phyloP scores from a whole-genome alignment of 2,888 invertebrate genomes.

The Xestia xanthographa region DNA sequence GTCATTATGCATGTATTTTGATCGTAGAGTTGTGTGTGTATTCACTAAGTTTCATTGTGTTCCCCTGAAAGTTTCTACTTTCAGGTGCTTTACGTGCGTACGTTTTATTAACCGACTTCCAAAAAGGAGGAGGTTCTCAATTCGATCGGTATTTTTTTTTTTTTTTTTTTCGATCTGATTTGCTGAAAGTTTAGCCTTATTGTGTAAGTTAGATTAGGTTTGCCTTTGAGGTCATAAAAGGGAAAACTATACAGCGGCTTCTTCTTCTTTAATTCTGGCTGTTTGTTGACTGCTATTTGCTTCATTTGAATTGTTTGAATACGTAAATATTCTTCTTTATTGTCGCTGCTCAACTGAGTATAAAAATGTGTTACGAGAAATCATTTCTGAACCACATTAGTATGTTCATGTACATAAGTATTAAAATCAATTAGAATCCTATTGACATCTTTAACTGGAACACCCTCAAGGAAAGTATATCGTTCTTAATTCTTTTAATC shows the following conservation, averaged over 20 bases:
- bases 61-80: constrained; percentile 24
- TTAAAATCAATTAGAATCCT: constrained; percentile 18
- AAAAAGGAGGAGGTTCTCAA: too few relatives aligned
- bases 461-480: constrained; percentile 5
- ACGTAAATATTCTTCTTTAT: not conserved
- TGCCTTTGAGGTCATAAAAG: not conserved
- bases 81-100: not conserved
- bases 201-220: constrained; percentile 24
- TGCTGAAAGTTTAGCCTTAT: constrained; percentile 22
- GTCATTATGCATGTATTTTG: constrained; percentile 27
- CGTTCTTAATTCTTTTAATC: constrained; percentile 36
- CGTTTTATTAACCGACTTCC: too few relatives aligned
- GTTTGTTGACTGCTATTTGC: not conserved
- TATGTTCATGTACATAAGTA: not conserved
- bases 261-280: not conserved
- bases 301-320: constrained; percentile 8
- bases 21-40: constrained; percentile 22
- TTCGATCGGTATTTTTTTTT: too few relatives aligned
- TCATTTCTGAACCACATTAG: constrained; percentile 1
- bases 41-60: constrained; percentile 7
- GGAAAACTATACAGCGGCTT: not conserved
- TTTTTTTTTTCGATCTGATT: constrained; percentile 10
- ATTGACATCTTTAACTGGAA: constrained; percentile 8
- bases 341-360: constrained; percentile 16
- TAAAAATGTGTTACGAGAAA: constrained; percentile 12